A percentile compares a stretch with the other conserved stretches of the same genome.
Evolutionary conservation across 2,113 vertebrate genomes (phyloP).

Genomic region (Rostratula benghalensis): DNA sequence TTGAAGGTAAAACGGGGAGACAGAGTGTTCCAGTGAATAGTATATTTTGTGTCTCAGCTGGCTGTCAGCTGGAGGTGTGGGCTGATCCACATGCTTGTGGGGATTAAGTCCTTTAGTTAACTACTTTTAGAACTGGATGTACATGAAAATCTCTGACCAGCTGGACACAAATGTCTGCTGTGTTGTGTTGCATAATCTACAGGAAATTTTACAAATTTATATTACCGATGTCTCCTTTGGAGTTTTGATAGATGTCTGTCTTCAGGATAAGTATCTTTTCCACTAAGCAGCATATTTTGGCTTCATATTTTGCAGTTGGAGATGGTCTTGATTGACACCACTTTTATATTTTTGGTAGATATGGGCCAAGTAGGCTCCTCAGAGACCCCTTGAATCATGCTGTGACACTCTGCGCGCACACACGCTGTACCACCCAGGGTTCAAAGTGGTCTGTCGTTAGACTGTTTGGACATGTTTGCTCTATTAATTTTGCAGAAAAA

Average conservation of each 20-base stretch:
- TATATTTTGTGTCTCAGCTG: conserved; percentile 34
- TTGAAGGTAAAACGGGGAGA: conserved; percentile 81
- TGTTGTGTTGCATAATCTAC: neutral
- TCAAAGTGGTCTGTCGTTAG: neutral
- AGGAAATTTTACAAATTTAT: neutral
- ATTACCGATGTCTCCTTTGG: neutral
- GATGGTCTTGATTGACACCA: neutral
- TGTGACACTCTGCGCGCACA: neutral
- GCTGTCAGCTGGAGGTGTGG: conserved; percentile 28
- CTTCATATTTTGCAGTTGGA: neutral
- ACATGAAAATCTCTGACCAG: neutral
- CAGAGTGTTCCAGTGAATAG: conserved; percentile 4
- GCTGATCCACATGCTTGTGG: neutral
- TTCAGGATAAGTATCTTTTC: neutral
- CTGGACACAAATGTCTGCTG: neutral
- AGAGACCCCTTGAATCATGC: neutral
- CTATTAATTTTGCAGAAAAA: neutral
- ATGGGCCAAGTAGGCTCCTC: neutral
- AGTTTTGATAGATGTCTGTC: neutral
- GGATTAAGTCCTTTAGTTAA: conserved; percentile 20
- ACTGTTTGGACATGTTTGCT: neutral
- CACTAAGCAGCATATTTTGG: neutral
- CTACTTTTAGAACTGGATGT: neutral
- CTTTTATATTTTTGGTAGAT: neutral
- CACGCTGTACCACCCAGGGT: neutral